A percentile compares a stretch with the other conserved stretches of the same genome.
Conservation (phyloP, 1,140 invertebrate species). For the Platyscapa corneri region DNA sequence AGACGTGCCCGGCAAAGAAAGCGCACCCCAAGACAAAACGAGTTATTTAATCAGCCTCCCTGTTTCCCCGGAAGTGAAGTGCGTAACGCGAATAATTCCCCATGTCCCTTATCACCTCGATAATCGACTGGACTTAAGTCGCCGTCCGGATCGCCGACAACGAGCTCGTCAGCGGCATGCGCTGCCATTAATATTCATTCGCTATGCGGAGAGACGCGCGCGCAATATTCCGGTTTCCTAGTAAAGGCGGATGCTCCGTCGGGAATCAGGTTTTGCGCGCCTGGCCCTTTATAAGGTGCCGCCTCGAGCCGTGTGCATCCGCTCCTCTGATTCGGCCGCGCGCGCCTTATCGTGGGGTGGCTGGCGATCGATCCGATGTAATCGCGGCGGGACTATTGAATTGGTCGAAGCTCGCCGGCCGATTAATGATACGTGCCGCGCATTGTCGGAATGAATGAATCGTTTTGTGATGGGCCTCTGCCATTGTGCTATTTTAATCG, state of each 20-base stretch:
- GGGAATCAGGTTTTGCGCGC: too few species aligned
- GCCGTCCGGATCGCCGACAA: neutral
- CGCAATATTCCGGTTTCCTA: too few species aligned
- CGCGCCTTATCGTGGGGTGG: too few species aligned
- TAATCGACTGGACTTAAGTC: too few species aligned
- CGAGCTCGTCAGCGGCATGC: neutral
- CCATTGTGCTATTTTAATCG: neutral
- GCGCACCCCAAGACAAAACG: too few species aligned
- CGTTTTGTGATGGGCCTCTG: neutral
- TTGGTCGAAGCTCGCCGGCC: neutral
- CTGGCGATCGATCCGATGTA: neutral
- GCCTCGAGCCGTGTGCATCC: too few species aligned
- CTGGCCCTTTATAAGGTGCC: too few species aligned
- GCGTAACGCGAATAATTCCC: too few species aligned
- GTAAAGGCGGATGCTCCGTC: too few species aligned
- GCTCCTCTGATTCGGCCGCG: too few species aligned
- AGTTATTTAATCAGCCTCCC: neutral
- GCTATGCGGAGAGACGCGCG: too few species aligned
- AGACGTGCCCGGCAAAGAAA: conserved; percentile 6
- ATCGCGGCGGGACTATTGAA: neutral
- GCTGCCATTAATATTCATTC: neutral
- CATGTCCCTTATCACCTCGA: too few species aligned
- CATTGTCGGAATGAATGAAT: neutral
- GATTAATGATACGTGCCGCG: neutral
- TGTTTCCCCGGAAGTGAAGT: neutral